Percentiles rank a stretch among this genome's conserved stretches.
Evolutionary conservation across 2,113 vertebrate genomes (phyloP).

Genomic region (Tychaedon coryphoeus): DNA sequence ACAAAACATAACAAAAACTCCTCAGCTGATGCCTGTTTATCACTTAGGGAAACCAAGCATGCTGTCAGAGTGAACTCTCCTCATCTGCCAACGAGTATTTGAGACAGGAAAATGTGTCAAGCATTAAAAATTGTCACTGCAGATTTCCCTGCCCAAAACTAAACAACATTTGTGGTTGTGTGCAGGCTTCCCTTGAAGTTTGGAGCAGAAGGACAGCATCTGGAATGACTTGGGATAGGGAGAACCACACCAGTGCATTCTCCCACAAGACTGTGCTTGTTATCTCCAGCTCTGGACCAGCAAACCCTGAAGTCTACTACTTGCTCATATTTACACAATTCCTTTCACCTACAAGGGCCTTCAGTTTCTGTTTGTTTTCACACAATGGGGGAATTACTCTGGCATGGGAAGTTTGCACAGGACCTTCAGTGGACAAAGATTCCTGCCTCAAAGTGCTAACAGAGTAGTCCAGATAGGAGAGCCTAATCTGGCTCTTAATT

Average conservation of each 20-base stretch:
- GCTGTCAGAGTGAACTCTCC: neutral
- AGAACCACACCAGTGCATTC: neutral
- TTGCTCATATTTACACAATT: neutral
- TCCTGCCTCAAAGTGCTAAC: neutral
- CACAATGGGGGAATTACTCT: neutral
- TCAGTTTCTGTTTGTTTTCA: conserved; percentile 19
- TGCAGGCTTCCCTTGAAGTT: neutral
- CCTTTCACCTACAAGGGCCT: neutral
- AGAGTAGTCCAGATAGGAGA: neutral
- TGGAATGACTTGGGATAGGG: neutral
- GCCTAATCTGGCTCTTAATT: neutral
- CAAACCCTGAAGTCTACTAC: neutral
- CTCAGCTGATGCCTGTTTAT: neutral
- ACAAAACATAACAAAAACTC: neutral
- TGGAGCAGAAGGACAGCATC: neutral
- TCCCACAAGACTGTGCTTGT: neutral
- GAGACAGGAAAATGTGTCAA: neutral
- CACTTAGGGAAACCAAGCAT: neutral
- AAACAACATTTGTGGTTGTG: neutral
- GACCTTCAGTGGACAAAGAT: neutral
- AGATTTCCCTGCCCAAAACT: neutral
- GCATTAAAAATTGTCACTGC: neutral
- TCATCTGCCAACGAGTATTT: neutral
- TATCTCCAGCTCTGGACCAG: neutral
- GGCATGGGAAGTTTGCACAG: neutral